phyloP scores from a whole-genome alignment of 2,888 invertebrate genomes.

The Spodoptera exigua region DNA sequence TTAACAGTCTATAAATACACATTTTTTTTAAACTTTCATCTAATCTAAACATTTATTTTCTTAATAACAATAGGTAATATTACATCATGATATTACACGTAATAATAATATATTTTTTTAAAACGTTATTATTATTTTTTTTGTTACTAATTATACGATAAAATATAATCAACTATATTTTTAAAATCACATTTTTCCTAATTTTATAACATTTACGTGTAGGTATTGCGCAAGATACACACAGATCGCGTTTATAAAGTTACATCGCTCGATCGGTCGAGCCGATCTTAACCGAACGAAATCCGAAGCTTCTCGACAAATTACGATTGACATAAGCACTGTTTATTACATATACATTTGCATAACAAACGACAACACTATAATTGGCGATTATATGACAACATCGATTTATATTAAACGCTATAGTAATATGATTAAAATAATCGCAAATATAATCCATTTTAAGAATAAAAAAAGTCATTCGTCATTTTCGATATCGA shows the following conservation, averaged over 20 bases:
- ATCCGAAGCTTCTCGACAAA: constrained; percentile 62
- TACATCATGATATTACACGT: constrained; percentile 82
- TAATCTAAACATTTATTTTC: constrained; percentile 82
- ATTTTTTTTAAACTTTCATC: constrained; percentile 72
- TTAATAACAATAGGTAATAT: too few relatives aligned
- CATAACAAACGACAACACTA: constrained; percentile 51
- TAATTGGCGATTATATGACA: constrained; percentile 53
- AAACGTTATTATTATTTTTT: constrained; percentile 75
- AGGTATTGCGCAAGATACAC: constrained; percentile 86
- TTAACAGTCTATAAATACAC: constrained; percentile 78
- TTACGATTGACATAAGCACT: constrained; percentile 65
- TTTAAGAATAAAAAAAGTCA: constrained; percentile 8
- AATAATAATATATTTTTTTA: constrained; percentile 59
- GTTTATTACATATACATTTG: constrained; percentile 43
- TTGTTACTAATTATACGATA: constrained; percentile 75
- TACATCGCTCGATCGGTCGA: constrained; percentile 65
- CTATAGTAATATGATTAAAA: constrained; percentile 56
- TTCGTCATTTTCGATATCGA: constrained; percentile 7
- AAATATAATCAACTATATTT: constrained; percentile 85
- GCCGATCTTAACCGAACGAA: constrained; percentile 56
- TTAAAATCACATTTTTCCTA: constrained; percentile 89
- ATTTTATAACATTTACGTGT: constrained; percentile 82
- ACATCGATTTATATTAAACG: constrained; percentile 54
- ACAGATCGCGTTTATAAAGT: constrained; percentile 71
- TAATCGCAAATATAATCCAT: constrained; percentile 24